Percentiles rank a stretch among this genome's conserved stretches.
These are phyloP conservation scores for Arrhamphus sclerolepis DNA, from an alignment of 2,797 vertebrate species.

Conservation along the genomic window DNA sequence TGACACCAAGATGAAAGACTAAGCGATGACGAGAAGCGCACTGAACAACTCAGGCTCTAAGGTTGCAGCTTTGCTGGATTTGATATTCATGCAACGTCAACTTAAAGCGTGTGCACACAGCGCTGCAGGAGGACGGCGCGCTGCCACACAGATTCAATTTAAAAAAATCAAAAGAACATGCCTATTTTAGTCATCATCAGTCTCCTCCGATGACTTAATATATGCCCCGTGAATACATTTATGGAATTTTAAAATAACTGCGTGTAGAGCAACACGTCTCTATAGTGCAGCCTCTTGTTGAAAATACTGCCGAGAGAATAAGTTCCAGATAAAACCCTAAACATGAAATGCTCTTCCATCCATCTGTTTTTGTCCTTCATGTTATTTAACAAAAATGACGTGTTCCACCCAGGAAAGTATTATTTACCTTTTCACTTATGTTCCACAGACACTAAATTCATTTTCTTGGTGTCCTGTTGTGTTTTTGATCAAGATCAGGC, in stretches of 20 bases:
- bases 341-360: slow-evolving; percentile 40
- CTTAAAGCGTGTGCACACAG: slow-evolving; percentile 33
- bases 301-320: no score
- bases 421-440: not conserved
- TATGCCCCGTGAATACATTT: slow-evolving; percentile 26
- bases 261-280: slow-evolving; percentile 23
- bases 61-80: slow-evolving; percentile 62
- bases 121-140: not conserved
- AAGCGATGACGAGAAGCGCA: slow-evolving; percentile 71
- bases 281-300: not conserved
- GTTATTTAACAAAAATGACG: not conserved
- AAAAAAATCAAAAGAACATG: slow-evolving; percentile 1
- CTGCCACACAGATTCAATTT: no score
- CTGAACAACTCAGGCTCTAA: slow-evolving; percentile 67
- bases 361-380: slow-evolving; percentile 20
- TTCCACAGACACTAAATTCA: not conserved
- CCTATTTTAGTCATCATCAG: not conserved
- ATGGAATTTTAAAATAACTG: slow-evolving; percentile 4
- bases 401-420: not conserved
- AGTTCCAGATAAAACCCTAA: not conserved
- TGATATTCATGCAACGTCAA: slow-evolving; percentile 67
- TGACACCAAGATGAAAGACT: slow-evolving; percentile 74
- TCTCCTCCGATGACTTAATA: not conserved
- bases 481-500: no score
- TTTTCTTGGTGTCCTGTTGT: not conserved